These are phyloP conservation scores for Catamblyrhynchus diadema DNA, from an alignment of 2,797 vertebrate species.

Conservation along the genomic window DNA sequence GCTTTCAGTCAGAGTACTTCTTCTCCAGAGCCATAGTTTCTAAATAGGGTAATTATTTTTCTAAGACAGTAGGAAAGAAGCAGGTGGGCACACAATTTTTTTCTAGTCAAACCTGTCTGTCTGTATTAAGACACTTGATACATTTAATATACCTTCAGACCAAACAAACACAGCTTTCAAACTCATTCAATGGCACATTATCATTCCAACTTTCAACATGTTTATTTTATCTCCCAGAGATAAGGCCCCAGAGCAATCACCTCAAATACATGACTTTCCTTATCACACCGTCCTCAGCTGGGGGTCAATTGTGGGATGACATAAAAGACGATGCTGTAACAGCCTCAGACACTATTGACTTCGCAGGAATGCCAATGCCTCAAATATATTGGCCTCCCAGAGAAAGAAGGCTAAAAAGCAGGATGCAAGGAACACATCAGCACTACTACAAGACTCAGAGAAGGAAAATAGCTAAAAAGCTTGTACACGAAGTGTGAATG, in stretches of 20 bases:
- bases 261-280: background rate
- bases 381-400: background rate
- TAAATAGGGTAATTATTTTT: background rate
- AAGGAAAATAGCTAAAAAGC: background rate
- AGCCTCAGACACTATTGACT: background rate
- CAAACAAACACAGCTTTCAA: background rate
- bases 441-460: background rate
- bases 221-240: conserved; percentile 5
- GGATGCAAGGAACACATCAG: background rate
- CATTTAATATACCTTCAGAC: background rate
- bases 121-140: background rate
- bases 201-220: background rate
- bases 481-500: background rate
- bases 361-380: background rate
- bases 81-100: background rate
- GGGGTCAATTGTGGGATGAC: background rate
- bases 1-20: background rate
- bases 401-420: background rate
- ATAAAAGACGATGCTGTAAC: background rate
- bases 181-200: background rate
- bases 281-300: background rate
- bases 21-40: background rate
- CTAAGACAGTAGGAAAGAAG: background rate
- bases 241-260: background rate
- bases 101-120: background rate